Evolutionary conservation across 1,140 invertebrate species (phyloP).

Genomic region (Orius laevigatus): DNA sequence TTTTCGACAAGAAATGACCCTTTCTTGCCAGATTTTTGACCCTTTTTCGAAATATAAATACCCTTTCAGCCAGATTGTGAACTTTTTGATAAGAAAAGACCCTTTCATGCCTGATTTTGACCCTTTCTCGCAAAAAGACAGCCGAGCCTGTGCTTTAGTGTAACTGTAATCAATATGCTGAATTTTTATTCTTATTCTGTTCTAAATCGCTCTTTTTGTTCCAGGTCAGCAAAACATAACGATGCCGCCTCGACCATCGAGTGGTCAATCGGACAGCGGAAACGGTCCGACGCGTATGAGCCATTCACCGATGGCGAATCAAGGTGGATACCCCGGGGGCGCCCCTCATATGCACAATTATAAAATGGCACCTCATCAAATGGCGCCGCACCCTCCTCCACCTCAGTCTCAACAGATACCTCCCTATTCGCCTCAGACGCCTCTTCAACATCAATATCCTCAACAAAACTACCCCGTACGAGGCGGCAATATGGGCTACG

Average conservation of each 20-base stretch:
- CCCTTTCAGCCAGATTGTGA: too few species aligned
- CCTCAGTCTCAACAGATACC: slow-evolving; percentile 30
- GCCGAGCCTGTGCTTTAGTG: too few species aligned
- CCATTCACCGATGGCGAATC: slow-evolving; percentile 55
- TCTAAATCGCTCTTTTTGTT: slow-evolving; percentile 15
- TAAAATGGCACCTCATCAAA: slow-evolving; percentile 31
- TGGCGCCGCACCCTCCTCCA: slow-evolving; percentile 22
- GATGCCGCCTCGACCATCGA: slow-evolving; percentile 79
- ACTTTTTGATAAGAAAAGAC: too few species aligned
- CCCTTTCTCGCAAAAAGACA: too few species aligned
- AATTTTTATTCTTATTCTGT: background rate
- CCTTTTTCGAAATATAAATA: too few species aligned
- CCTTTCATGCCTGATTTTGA: too few species aligned
- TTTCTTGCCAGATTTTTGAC: too few species aligned
- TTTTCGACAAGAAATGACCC: too few species aligned
- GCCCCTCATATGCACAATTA: slow-evolving; percentile 36
- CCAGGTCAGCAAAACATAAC: slow-evolving; percentile 79
- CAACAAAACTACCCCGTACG: slow-evolving; percentile 23
- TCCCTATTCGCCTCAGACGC: slow-evolving; percentile 28
- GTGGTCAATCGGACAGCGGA: slow-evolving; percentile 64
- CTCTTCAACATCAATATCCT: slow-evolving; percentile 31
- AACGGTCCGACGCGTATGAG: slow-evolving; percentile 45
- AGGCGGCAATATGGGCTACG: too few species aligned
- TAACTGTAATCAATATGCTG: too few species aligned
- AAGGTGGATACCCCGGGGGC: slow-evolving; percentile 6